Conservation (phyloP, 2,888 invertebrate species). For the Hydrotaea diabolus region DNA sequence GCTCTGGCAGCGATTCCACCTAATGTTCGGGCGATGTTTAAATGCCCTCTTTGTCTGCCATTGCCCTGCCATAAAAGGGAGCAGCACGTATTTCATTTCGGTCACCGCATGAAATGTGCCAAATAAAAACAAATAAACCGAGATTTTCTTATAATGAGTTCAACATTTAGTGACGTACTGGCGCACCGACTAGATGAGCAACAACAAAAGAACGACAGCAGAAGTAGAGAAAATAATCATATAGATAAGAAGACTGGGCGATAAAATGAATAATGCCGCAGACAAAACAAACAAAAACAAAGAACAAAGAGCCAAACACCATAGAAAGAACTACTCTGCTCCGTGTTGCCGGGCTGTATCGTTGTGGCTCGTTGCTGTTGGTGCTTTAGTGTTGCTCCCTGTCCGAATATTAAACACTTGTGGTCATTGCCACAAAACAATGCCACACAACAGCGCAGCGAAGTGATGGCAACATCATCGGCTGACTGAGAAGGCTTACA, state of each 20-base stretch:
- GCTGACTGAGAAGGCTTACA: conserved; percentile 24
- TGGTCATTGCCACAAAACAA: conserved; percentile 51
- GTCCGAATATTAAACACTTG: conserved; percentile 59
- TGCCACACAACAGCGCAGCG: conserved; percentile 4
- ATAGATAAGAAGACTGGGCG: conserved; percentile 51
- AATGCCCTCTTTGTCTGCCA: neutral
- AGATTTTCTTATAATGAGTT: conserved; percentile 52
- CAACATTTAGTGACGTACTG: conserved; percentile 30
- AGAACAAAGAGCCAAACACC: conserved; percentile 12
- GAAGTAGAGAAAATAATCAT: neutral
- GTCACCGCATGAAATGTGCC: conserved; percentile 49
- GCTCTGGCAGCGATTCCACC: neutral
- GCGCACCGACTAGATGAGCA: too few relatives aligned
- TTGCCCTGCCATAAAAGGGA: conserved; percentile 8
- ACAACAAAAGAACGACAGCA: neutral
- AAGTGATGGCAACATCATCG: conserved; percentile 8
- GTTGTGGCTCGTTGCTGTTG: neutral
- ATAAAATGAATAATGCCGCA: conserved; percentile 51
- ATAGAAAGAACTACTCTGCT: neutral
- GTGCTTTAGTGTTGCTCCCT: conserved; percentile 22
- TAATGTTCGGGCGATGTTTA: neutral
- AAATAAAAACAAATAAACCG: conserved; percentile 40
- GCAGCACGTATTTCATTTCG: conserved; percentile 64
- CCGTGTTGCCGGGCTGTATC: conserved; percentile 16
- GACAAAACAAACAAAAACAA: conserved; percentile 11